phyloP scores from a whole-genome alignment of 2,888 invertebrate genomes.

The Argyra leucocephala region DNA sequence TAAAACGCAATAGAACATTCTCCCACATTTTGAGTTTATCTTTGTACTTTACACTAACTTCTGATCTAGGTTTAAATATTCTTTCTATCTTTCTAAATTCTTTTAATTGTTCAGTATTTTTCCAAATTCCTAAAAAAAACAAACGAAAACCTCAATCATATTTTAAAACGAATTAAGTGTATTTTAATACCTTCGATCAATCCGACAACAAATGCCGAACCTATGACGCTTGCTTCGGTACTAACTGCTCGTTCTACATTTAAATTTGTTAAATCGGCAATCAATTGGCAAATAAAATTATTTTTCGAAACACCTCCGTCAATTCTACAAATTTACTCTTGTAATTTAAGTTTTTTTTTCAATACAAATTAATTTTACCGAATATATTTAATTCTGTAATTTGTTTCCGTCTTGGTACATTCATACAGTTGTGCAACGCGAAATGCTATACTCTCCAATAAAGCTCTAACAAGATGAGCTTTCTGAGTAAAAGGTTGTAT shows the following conservation, averaged over 20 bases:
- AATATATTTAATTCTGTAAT: conserved; percentile 50
- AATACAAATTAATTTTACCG: conserved; percentile 45
- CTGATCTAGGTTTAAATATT: conserved; percentile 50
- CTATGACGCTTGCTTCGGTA: conserved; percentile 74
- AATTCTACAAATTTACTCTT: conserved; percentile 49
- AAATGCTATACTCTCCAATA: conserved; percentile 78
- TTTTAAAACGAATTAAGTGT: not conserved
- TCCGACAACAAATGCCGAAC: conserved; percentile 80
- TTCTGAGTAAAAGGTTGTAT: conserved; percentile 59
- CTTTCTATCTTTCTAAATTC: conserved; percentile 51
- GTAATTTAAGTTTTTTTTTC: conserved; percentile 8
- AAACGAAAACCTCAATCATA: not conserved
- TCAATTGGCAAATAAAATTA: conserved; percentile 79
- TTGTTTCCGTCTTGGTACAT: conserved; percentile 61
- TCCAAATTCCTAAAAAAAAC: conserved; percentile 58
- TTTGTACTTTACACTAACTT: conserved; percentile 26
- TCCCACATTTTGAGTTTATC: conserved; percentile 35
- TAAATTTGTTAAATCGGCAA: conserved; percentile 72
- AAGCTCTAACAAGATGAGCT: conserved; percentile 70
- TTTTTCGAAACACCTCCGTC: conserved; percentile 96
- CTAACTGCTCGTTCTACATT: conserved; percentile 63
- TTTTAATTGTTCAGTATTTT: conserved; percentile 55
- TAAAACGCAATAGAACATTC: conserved; percentile 36
- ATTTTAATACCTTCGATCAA: conserved; percentile 54
- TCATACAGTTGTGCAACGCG: conserved; percentile 67